phyloP scores from a whole-genome alignment of 2,888 invertebrate genomes.

The Pollenia amentaria region DNA sequence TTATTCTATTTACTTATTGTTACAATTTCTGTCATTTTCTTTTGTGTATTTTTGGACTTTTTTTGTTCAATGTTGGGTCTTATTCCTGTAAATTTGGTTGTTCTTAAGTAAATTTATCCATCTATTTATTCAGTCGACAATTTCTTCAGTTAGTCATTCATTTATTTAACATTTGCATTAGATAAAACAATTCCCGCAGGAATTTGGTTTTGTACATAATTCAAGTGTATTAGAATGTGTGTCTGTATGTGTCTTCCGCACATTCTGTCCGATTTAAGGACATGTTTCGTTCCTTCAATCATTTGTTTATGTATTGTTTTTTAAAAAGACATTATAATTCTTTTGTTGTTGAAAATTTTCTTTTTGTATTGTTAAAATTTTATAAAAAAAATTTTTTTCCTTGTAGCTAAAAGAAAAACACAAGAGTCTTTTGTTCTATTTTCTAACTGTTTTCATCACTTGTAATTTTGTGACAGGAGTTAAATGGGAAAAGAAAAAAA shows the following conservation, averaged over 20 bases:
- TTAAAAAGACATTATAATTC: slow-evolving; percentile 19
- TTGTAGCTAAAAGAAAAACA: too few relatives aligned
- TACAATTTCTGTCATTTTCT: neutral
- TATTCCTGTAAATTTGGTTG: neutral
- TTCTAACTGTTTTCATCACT: too few relatives aligned
- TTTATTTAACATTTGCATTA: slow-evolving; percentile 35
- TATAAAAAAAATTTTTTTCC: too few relatives aligned
- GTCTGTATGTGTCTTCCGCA: neutral
- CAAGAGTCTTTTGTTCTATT: too few relatives aligned
- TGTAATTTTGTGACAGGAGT: too few relatives aligned
- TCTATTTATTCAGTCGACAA: slow-evolving; percentile 1
- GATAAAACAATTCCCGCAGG: neutral
- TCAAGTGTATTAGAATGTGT: neutral
- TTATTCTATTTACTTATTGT: neutral
- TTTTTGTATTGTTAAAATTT: slow-evolving; percentile 13
- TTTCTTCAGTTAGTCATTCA: slow-evolving; percentile 14
- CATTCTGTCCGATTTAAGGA: neutral
- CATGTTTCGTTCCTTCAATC: slow-evolving; percentile 24
- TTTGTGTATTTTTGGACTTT: neutral
- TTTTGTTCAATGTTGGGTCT: neutral
- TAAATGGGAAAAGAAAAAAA: too few relatives aligned
- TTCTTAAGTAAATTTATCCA: neutral
- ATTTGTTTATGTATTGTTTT: slow-evolving; percentile 11
- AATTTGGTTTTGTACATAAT: neutral
- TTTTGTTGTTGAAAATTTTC: slow-evolving; percentile 40